These are phyloP conservation scores for Metridium senile DNA, from an alignment of 92 coral and sea anemone species.

Conservation along the genomic window DNA sequence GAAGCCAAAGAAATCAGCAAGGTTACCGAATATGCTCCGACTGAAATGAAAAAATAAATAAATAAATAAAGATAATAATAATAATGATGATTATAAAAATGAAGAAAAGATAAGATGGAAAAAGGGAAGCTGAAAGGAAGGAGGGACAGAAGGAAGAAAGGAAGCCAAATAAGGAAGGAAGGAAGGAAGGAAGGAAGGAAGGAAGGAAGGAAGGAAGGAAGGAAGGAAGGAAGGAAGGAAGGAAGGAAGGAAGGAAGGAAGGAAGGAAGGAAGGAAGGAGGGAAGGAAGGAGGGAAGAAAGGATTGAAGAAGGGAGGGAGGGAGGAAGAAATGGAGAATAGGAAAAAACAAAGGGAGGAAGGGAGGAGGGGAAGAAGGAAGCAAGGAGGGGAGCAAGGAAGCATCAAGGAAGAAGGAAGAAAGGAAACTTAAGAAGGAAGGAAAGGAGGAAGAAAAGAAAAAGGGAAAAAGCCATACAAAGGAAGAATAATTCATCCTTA, in stretches of 20 bases:
- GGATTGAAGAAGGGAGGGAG: neutral
- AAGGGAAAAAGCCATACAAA: neutral
- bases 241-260: neutral
- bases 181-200: neutral
- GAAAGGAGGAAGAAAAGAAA: neutral
- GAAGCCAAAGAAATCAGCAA: constrained; percentile 85
- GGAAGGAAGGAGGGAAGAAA: neutral
- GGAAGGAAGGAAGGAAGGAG: neutral
- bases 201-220: neutral
- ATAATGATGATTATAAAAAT: neutral
- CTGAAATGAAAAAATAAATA: constrained; percentile 44
- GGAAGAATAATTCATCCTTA: too few relatives aligned
- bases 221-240: neutral
- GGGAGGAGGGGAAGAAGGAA: neutral
- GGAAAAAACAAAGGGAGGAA: neutral
- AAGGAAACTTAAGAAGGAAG: neutral
- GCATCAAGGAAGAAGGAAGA: neutral
- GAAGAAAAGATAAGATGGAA: neutral
- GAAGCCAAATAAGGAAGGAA: neutral
- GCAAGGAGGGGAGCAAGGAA: neutral
- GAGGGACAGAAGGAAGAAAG: neutral
- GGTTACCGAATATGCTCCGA: constrained; percentile 85
- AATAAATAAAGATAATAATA: neutral
- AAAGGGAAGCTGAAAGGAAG: neutral
- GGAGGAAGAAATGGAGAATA: too few relatives aligned